Conservation (phyloP, 2,888 invertebrate species). For the Nephrotoma flavescens region DNA sequence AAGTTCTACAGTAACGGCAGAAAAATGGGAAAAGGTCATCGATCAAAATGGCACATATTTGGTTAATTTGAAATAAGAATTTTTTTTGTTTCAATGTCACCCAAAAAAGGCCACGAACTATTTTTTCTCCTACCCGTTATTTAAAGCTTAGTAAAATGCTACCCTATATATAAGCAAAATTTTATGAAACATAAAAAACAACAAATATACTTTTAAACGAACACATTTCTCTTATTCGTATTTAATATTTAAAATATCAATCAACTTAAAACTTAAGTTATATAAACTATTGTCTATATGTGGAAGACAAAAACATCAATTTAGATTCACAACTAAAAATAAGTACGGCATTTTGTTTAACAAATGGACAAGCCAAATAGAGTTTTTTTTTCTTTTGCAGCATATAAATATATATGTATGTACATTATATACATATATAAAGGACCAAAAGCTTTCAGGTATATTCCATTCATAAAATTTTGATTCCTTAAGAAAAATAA, state of each 20-base stretch:
- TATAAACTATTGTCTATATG: not conserved
- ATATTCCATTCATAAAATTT: not conserved
- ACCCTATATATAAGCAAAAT: too few relatives aligned
- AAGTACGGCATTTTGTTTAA: not conserved
- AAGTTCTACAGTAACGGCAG: too few relatives aligned
- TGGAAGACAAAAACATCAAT: not conserved
- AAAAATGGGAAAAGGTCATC: too few relatives aligned
- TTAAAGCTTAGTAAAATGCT: too few relatives aligned
- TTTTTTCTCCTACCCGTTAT: too few relatives aligned
- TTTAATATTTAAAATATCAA: not conserved
- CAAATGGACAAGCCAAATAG: not conserved
- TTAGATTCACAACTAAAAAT: not conserved
- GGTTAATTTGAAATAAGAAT: too few relatives aligned
- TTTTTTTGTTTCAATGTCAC: too few relatives aligned
- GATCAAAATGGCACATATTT: too few relatives aligned
- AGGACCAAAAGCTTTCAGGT: not conserved
- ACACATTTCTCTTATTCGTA: not conserved
- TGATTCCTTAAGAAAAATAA: not conserved
- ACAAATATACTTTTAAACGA: too few relatives aligned
- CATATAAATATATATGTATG: too few relatives aligned
- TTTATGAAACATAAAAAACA: too few relatives aligned
- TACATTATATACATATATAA: not conserved
- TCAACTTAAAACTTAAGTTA: not conserved
- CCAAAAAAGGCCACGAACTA: too few relatives aligned
- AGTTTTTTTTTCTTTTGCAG: not conserved